These are phyloP conservation scores for Nilaparvata lugens DNA, from an alignment of 1,140 invertebrate genomes.

Conservation along the genomic window DNA sequence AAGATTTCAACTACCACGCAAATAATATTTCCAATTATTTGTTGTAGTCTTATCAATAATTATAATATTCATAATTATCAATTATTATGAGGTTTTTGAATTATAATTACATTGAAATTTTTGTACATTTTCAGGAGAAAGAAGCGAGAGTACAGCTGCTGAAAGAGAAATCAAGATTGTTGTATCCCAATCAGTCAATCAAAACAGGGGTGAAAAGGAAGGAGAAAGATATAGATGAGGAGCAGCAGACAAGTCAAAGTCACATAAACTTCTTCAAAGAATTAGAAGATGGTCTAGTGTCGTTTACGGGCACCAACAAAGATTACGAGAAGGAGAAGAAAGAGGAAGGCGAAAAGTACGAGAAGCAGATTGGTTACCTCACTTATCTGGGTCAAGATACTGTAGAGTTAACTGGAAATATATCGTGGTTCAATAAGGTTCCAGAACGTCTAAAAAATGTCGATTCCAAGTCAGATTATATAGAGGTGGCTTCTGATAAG, in stretches of 20 bases:
- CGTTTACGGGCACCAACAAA: conserved; percentile 57
- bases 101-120: no score
- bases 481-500: conserved; percentile 48
- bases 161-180: conserved; percentile 48
- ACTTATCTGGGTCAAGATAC: conserved; percentile 94
- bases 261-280: conserved; percentile 91
- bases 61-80: no score
- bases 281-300: conserved; percentile 59
- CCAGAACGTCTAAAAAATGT: conserved; percentile 39
- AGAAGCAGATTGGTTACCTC: conserved; percentile 93
- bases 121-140: conserved; percentile 50
- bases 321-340: conserved; percentile 88
- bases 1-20: no score
- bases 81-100: no score
- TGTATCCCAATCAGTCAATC: conserved; percentile 32
- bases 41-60: no score
- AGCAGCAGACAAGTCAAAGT: conserved; percentile 45
- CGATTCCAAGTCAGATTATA: conserved; percentile 32
- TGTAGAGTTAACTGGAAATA: conserved; percentile 69
- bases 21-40: no score
- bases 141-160: conserved; percentile 76
- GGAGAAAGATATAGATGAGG: conserved; percentile 12
- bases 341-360: conserved; percentile 90
- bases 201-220: conserved; percentile 29
- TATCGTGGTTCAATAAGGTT: conserved; percentile 71